Conservation (phyloP, 2,113 vertebrate species). For the Syrrhaptes paradoxus region DNA sequence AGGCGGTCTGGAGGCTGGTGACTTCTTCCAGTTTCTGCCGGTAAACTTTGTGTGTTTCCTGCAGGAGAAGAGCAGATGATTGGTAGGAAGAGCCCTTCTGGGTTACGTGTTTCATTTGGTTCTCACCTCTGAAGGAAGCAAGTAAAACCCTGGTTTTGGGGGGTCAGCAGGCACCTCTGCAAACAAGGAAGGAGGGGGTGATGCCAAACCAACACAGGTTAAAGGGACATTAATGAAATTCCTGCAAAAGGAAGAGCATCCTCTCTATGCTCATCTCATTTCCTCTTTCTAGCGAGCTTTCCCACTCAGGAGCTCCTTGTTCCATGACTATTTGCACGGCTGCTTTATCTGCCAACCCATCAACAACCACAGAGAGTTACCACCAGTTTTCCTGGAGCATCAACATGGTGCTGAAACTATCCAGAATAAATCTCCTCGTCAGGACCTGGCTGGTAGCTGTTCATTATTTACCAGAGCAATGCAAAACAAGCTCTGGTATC, state of each 20-base stretch:
- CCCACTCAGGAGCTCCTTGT: background rate
- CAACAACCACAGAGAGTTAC: background rate
- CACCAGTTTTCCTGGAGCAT: background rate
- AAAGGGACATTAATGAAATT: background rate
- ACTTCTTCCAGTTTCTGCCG: conserved; percentile 93
- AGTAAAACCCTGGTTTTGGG: background rate
- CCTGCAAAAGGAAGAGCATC: background rate
- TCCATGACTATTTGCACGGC: background rate
- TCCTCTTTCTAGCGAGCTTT: background rate
- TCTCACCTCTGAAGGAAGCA: background rate
- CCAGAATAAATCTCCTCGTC: background rate
- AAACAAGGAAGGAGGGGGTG: background rate
- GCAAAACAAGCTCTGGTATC: background rate
- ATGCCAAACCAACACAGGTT: background rate
- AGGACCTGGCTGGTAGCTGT: background rate
- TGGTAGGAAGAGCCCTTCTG: background rate
- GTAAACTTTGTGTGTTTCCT: conserved; percentile 96
- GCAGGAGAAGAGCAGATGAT: background rate
- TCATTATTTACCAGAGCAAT: background rate
- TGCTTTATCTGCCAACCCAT: background rate
- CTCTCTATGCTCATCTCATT: background rate
- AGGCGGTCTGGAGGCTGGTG: conserved; percentile 84
- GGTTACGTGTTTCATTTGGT: background rate
- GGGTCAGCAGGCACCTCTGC: background rate
- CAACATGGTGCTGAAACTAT: background rate